Percentiles rank a stretch among this genome's conserved stretches.
phyloP scores from a whole-genome alignment of 2,888 invertebrate genomes.

The Macrosoma leucophasiata region DNA sequence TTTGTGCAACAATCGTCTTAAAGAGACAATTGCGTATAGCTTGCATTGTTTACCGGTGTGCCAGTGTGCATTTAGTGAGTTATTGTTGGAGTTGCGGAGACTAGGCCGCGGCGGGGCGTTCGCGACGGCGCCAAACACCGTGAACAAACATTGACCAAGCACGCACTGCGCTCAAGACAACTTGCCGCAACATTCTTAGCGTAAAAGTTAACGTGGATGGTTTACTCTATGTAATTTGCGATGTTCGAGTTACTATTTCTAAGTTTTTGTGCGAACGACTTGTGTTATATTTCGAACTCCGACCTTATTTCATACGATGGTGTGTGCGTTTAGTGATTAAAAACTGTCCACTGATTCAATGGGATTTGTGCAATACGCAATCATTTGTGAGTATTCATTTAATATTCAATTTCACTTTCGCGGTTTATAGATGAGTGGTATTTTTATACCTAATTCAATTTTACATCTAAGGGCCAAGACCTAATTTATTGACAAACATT shows the following conservation, averaged over 20 bases:
- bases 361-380: slow-evolving; percentile 49
- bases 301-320: slow-evolving; percentile 39
- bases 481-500: too few species aligned
- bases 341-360: slow-evolving; percentile 38
- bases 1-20: slow-evolving; percentile 25
- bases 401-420: slow-evolving; percentile 33
- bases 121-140: slow-evolving; percentile 48
- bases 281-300: slow-evolving; percentile 44
- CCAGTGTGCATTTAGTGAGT: too few species aligned
- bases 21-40: slow-evolving; percentile 17
- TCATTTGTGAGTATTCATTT: slow-evolving; percentile 48
- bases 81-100: slow-evolving; percentile 36
- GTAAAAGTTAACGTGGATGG: slow-evolving; percentile 74
- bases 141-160: slow-evolving; percentile 68
- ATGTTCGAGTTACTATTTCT: slow-evolving; percentile 55
- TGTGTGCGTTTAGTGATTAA: slow-evolving; percentile 47
- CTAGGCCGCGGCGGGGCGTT: slow-evolving; percentile 43
- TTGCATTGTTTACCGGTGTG: slow-evolving; percentile 8
- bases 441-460: too few species aligned
- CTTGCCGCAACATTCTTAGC: slow-evolving; percentile 74
- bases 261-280: slow-evolving; percentile 58
- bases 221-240: slow-evolving; percentile 74
- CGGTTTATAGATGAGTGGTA: too few species aligned
- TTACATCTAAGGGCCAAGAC: too few species aligned
- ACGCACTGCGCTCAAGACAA: slow-evolving; percentile 59